These are phyloP conservation scores for Epirrhoe alternata DNA, from an alignment of 2,888 invertebrate genomes.

Conservation along the genomic window DNA sequence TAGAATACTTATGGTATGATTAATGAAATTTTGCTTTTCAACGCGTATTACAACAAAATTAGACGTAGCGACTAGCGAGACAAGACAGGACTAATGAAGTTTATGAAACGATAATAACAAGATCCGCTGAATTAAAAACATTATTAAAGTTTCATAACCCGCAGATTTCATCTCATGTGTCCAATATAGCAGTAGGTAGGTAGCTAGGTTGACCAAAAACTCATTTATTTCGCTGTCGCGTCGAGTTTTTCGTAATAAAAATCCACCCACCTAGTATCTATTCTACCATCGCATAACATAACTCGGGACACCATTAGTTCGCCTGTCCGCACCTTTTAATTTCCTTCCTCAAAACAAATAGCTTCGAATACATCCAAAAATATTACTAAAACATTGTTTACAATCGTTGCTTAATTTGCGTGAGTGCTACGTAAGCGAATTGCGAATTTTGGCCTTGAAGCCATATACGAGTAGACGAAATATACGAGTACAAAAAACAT, in stretches of 20 bases:
- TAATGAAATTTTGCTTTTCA: conserved; percentile 1
- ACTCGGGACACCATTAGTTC: conserved; percentile 45
- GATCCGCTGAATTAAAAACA: background rate
- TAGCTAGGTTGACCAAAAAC: conserved; percentile 18
- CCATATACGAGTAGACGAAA: conserved; percentile 2
- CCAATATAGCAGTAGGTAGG: conserved; percentile 2
- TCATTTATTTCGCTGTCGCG: conserved; percentile 18
- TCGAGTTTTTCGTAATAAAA: conserved; percentile 21
- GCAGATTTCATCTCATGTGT: conserved; percentile 17
- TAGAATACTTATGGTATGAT: background rate
- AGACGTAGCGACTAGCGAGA: background rate
- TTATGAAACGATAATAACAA: background rate
- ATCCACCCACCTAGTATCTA: conserved; percentile 22
- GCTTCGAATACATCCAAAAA: conserved; percentile 37
- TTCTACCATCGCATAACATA: conserved; percentile 18
- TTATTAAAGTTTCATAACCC: conserved; percentile 11
- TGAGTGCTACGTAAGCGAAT: conserved; percentile 44
- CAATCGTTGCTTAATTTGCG: conserved; percentile 50
- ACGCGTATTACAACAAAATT: background rate
- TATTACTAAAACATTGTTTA: conserved; percentile 39
- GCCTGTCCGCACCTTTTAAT: conserved; percentile 52
- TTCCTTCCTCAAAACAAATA: conserved; percentile 52
- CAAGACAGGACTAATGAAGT: conserved; percentile 1
- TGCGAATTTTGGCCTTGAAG: background rate
- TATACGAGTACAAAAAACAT: too few species aligned